These are phyloP conservation scores for Hoplostethus mediterraneus DNA, from an alignment of 2,797 vertebrate species.

Conservation along the genomic window DNA sequence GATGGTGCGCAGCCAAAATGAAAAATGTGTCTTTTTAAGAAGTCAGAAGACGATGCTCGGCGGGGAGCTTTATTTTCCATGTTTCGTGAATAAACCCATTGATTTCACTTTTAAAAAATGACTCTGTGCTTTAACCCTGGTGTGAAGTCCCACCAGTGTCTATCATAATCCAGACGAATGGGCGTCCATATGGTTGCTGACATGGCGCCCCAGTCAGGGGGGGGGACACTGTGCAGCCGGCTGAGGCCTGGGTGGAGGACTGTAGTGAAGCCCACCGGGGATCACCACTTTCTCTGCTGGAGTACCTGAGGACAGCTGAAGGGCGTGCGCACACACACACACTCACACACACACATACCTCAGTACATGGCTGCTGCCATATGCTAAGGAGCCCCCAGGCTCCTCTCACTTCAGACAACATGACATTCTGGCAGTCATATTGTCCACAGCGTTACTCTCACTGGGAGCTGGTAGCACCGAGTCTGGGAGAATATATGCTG, in stretches of 20 bases:
- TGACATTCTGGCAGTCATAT: constrained; percentile 60
- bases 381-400: constrained; percentile 72
- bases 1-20: no score
- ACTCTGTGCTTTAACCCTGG: constrained; percentile 11
- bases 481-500: constrained; percentile 6
- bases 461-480: constrained; percentile 21
- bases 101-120: neutral
- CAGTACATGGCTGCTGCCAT: constrained; percentile 58
- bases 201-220: constrained; percentile 51
- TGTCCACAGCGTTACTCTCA: constrained; percentile 44
- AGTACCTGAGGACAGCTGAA: constrained; percentile 69
- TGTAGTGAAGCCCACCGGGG: constrained; percentile 62
- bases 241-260: constrained; percentile 52
- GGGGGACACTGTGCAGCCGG: constrained; percentile 49
- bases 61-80: no score
- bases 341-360: constrained; percentile 38
- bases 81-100: no score
- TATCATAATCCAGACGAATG: constrained; percentile 62
- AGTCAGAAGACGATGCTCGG: no score
- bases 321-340: constrained; percentile 46
- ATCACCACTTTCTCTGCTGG: constrained; percentile 55
- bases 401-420: constrained; percentile 66
- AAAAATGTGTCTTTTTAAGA: no score
- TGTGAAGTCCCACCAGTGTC: constrained; percentile 12
- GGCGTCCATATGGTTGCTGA: constrained; percentile 61